A percentile compares a stretch with the other conserved stretches of the same genome.
These are phyloP conservation scores for Brachymystax lenok DNA, from an alignment of 2,797 vertebrate species.

Conservation along the genomic window DNA sequence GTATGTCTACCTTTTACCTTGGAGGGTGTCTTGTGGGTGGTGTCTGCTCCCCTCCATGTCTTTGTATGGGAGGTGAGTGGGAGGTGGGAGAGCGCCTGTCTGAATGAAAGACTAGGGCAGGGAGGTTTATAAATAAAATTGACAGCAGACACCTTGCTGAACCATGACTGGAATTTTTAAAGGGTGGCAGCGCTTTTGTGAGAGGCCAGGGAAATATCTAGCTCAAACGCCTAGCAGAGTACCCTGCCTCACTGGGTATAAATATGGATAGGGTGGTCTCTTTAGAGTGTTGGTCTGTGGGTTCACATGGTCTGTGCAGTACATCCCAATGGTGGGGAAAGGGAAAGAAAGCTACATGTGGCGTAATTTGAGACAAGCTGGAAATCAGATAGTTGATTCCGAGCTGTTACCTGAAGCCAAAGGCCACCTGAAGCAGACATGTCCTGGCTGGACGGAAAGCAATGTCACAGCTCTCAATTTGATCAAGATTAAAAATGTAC, in stretches of 20 bases:
- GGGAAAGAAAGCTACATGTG: not conserved
- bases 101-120: constrained; percentile 72
- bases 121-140: constrained; percentile 80
- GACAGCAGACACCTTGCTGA: constrained; percentile 73
- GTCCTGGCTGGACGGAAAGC: not conserved
- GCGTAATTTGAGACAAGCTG: constrained; percentile 28
- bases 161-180: constrained; percentile 79
- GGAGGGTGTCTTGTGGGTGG: constrained; percentile 61
- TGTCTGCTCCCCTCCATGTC: constrained; percentile 54
- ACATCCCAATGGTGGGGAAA: constrained; percentile 28
- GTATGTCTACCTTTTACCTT: constrained; percentile 61
- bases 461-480: constrained; percentile 6
- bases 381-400: constrained; percentile 29
- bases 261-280: constrained; percentile 69
- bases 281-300: constrained; percentile 45
- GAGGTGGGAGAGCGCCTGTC: constrained; percentile 49
- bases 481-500: constrained; percentile 16
- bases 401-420: constrained; percentile 24
- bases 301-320: constrained; percentile 45
- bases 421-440: constrained; percentile 27
- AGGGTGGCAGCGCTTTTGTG: constrained; percentile 57
- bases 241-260: constrained; percentile 56
- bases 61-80: constrained; percentile 41
- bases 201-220: constrained; percentile 66
- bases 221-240: constrained; percentile 56